phyloP scores from a whole-genome alignment of 2,797 vertebrate genomes.

The Pseudochromis fuscus region DNA sequence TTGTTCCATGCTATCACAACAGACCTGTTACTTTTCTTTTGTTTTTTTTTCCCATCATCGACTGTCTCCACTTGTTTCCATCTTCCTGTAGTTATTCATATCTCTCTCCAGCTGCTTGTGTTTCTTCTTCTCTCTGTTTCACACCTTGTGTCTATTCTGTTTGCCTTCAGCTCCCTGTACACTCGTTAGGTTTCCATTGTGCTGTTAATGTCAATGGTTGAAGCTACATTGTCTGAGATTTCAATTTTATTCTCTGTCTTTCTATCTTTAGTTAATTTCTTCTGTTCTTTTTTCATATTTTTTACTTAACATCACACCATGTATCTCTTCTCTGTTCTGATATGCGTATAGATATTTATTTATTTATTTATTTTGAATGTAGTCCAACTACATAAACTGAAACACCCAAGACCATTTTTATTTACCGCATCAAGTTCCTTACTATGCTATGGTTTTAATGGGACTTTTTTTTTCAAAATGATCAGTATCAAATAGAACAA shows the following conservation, averaged over 20 bases:
- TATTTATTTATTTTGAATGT: not conserved
- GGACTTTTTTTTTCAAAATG: not conserved
- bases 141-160: constrained; percentile 23
- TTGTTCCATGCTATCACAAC: constrained; percentile 63
- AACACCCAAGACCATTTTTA: not conserved
- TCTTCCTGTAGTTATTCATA: constrained; percentile 71
- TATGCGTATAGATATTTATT: no score
- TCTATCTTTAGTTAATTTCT: constrained; percentile 38
- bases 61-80: constrained; percentile 67
- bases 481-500: not conserved
- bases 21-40: constrained; percentile 51
- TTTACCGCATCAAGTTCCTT: not conserved
- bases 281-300: constrained; percentile 2
- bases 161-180: constrained; percentile 38
- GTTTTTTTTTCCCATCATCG: constrained; percentile 61
- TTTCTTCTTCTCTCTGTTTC: constrained; percentile 40
- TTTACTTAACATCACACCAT: not conserved
- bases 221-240: constrained; percentile 27
- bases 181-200: constrained; percentile 44
- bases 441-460: not conserved
- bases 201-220: constrained; percentile 35
- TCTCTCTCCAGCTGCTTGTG: constrained; percentile 46
- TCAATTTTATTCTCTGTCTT: constrained; percentile 48
- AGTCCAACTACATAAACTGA: not conserved
- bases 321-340: not conserved